Evolutionary conservation across 2,888 invertebrate species (phyloP).

Genomic region (Drosophila robusta): DNA sequence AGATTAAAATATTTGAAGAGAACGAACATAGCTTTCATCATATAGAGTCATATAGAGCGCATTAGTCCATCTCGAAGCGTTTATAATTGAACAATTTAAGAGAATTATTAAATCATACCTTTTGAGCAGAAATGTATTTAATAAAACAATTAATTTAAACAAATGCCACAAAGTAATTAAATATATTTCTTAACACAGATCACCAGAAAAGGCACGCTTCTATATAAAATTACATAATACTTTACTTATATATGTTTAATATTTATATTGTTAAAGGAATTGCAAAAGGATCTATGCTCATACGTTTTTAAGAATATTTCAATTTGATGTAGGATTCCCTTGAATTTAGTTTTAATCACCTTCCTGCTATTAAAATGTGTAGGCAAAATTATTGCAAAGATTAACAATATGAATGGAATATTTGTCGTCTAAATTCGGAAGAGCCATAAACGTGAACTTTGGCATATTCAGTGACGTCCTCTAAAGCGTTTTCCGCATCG

Average conservation of each 20-base stretch:
- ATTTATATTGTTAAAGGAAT: too few relatives aligned
- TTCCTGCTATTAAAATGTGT: background rate
- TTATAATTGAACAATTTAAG: too few relatives aligned
- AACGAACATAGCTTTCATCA: background rate
- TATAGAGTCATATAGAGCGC: too few relatives aligned
- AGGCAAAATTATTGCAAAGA: slow-evolving; percentile 1
- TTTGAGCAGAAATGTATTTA: too few relatives aligned
- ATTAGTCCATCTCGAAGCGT: background rate
- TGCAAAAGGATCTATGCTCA: too few relatives aligned
- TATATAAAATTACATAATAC: too few relatives aligned
- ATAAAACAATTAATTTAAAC: too few relatives aligned
- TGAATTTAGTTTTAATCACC: background rate
- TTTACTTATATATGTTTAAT: too few relatives aligned
- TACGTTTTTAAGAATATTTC: too few relatives aligned
- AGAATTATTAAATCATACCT: background rate
- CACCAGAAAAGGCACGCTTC: too few relatives aligned
- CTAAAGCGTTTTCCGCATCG: slow-evolving; percentile 7
- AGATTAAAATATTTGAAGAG: background rate
- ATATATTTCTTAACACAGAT: too few relatives aligned
- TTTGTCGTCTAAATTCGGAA: background rate
- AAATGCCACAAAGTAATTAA: too few relatives aligned
- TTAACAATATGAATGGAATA: slow-evolving; percentile 17
- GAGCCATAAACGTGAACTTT: slow-evolving; percentile 3
- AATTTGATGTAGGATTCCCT: background rate
- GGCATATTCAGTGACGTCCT: slow-evolving; percentile 4